phyloP scores from a whole-genome alignment of 2,113 vertebrate genomes.

The Rostratula benghalensis region DNA sequence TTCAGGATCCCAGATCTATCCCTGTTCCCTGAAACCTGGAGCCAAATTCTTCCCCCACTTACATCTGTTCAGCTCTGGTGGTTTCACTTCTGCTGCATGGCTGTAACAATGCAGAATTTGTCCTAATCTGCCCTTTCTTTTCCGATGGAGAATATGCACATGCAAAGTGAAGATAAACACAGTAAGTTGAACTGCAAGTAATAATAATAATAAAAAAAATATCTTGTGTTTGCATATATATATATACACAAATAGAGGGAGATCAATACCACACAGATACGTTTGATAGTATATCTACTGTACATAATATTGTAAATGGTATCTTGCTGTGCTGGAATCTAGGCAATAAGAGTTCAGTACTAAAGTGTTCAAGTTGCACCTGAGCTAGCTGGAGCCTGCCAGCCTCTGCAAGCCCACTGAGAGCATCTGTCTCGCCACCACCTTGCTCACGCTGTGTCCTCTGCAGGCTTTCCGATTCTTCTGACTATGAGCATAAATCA shows the following conservation, averaged over 20 bases:
- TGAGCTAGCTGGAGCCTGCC: conserved; percentile 82
- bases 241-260: not conserved
- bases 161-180: not conserved
- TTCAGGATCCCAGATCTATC: not conserved
- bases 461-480: conserved; percentile 82
- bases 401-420: conserved; percentile 84
- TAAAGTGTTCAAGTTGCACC: conserved; percentile 80
- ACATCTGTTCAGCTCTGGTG: conserved; percentile 54
- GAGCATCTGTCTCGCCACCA: conserved; percentile 86
- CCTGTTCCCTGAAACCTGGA: not conserved
- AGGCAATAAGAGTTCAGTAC: conserved; percentile 73
- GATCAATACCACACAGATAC: conserved; percentile 37
- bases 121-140: conserved; percentile 62
- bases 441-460: conserved; percentile 80
- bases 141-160: not conserved
- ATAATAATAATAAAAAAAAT: not conserved
- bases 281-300: conserved; percentile 65
- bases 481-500: conserved; percentile 91
- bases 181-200: not conserved
- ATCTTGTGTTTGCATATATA: not conserved
- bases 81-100: not conserved
- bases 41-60: conserved; percentile 61
- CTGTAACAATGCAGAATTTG: conserved; percentile 45
- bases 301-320: conserved; percentile 71
- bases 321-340: conserved; percentile 75